A percentile compares a stretch with the other conserved stretches of the same genome.
Conservation (phyloP, 2,113 vertebrate genomes). For the Lasiurus borealis region DNA sequence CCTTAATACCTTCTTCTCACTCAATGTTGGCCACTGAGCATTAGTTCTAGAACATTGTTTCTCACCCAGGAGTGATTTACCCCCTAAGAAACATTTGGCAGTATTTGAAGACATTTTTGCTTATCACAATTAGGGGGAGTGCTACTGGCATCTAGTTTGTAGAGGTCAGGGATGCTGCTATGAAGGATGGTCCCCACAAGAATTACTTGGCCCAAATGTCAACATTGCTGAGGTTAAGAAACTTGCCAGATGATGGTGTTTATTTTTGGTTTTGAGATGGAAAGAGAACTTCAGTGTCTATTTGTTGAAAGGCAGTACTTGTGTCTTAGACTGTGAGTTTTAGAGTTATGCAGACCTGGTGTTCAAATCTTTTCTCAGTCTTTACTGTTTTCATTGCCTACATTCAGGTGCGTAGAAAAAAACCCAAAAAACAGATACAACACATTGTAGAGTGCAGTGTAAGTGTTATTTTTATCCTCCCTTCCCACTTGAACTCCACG, state of each 20-base stretch:
- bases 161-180: background rate
- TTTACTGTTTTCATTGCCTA: background rate
- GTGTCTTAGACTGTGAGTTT: slow-evolving; percentile 44
- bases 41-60: slow-evolving; percentile 37
- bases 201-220: background rate
- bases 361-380: background rate
- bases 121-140: background rate
- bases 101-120: background rate
- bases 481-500: background rate
- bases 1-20: background rate
- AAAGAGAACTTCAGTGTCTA: background rate
- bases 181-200: background rate
- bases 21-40: background rate
- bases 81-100: background rate
- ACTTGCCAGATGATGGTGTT: background rate
- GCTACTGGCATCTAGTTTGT: background rate
- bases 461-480: background rate
- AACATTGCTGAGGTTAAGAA: background rate
- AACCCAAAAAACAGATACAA: background rate
- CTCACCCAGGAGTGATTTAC: background rate
- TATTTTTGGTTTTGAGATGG: slow-evolving; percentile 28
- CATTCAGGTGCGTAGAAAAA: background rate
- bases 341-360: background rate
- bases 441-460: background rate
- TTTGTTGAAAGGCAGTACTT: slow-evolving; percentile 4